phyloP scores from a whole-genome alignment of 2,797 vertebrate species.

The Gallirallus australis region DNA sequence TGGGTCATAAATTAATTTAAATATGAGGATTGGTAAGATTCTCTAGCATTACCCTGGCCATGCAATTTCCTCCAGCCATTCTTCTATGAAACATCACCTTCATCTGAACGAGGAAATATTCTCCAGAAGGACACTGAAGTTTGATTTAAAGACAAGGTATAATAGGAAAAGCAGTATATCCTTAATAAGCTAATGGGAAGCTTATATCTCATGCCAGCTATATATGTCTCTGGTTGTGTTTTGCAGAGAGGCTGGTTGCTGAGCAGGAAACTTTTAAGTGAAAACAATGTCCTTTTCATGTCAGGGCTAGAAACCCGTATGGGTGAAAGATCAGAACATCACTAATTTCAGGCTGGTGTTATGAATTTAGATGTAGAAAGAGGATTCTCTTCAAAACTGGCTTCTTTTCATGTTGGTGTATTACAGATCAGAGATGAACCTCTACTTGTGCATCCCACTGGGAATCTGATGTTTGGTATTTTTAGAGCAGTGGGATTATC shows the following conservation, averaged over 20 bases:
- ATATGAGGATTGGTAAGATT: not conserved
- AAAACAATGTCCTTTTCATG: not conserved
- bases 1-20: slow-evolving; percentile 19
- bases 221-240: not conserved
- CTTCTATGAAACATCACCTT: not conserved
- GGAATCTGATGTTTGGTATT: not conserved
- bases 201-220: not conserved
- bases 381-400: not conserved
- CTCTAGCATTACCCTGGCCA: not conserved
- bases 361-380: not conserved
- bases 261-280: not conserved
- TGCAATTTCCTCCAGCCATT: not conserved
- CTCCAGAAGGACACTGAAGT: not conserved
- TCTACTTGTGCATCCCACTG: not conserved
- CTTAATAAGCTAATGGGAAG: not conserved
- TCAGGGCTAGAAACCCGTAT: not conserved
- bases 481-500: not conserved
- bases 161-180: not conserved
- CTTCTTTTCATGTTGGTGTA: not conserved
- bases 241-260: not conserved
- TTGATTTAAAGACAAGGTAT: not conserved
- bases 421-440: not conserved
- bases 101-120: not conserved
- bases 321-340: not conserved
- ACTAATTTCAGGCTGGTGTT: not conserved